These are phyloP conservation scores for Diploscapter pachys DNA, from an alignment of 1,140 invertebrate genomes.

Conservation along the genomic window DNA sequence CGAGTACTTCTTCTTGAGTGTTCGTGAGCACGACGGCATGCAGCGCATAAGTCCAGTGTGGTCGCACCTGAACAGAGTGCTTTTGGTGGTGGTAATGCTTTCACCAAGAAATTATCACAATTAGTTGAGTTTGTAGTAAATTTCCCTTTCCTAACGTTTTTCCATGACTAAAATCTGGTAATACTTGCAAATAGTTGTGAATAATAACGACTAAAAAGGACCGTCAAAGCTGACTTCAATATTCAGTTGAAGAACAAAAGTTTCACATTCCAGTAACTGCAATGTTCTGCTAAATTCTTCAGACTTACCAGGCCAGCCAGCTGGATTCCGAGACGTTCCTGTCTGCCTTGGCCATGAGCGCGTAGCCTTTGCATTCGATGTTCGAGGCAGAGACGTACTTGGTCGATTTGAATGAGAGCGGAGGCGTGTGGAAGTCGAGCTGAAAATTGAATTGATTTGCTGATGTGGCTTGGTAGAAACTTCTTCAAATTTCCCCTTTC, in stretches of 20 bases:
- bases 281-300: background rate
- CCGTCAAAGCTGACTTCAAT: too few relatives aligned
- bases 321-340: background rate
- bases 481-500: background rate
- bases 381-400: conserved; percentile 4
- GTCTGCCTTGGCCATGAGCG: conserved; percentile 1
- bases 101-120: too few relatives aligned
- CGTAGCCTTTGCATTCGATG: conserved; percentile 12
- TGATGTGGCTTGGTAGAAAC: background rate
- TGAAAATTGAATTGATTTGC: background rate
- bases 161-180: too few relatives aligned
- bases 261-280: too few relatives aligned
- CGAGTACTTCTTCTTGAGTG: conserved; percentile 9
- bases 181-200: too few relatives aligned
- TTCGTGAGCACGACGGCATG: conserved; percentile 3
- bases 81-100: too few relatives aligned
- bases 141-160: too few relatives aligned
- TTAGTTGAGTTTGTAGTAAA: too few relatives aligned
- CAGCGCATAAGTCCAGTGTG: conserved; percentile 14
- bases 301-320: conserved; percentile 9
- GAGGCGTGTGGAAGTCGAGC: conserved; percentile 5
- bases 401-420: conserved; percentile 3
- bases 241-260: too few relatives aligned
- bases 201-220: too few relatives aligned
- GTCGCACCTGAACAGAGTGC: background rate